Evolutionary conservation across 2,113 vertebrate genomes (phyloP).

Genomic region (Erythrolamprus reginae): DNA sequence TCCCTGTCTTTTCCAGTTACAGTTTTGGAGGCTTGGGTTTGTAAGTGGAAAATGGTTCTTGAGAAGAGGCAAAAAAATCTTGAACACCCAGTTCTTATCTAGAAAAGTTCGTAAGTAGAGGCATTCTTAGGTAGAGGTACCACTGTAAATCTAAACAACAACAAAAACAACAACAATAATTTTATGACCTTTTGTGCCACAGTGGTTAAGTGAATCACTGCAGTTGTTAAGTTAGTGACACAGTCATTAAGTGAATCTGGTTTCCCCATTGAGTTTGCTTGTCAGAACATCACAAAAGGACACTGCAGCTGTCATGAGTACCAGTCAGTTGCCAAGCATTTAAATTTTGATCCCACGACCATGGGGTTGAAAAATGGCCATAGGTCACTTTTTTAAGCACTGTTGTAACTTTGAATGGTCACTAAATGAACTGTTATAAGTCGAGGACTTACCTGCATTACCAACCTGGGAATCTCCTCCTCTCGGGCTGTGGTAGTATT

Average conservation of each 20-base stretch:
- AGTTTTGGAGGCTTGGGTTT: no score
- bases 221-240: background rate
- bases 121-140: no score
- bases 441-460: conserved; percentile 17
- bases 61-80: no score
- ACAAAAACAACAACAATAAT: no score
- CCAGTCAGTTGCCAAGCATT: background rate
- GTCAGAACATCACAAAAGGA: background rate
- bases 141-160: no score
- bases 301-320: background rate
- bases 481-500: conserved; percentile 36
- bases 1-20: no score
- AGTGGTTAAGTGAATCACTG: background rate
- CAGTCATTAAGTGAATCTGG: background rate
- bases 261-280: background rate
- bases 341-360: background rate
- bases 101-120: no score
- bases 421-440: background rate
- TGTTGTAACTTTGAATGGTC: background rate
- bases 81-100: no score
- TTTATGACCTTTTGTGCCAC: background rate
- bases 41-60: no score
- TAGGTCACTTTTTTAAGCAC: background rate
- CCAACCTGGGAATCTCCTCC: conserved; percentile 52
- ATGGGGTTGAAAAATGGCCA: background rate